Percentiles rank a stretch among this genome's conserved stretches.
phyloP scores from a whole-genome alignment of 2,797 vertebrate genomes.

The Atherinosoma microstoma region DNA sequence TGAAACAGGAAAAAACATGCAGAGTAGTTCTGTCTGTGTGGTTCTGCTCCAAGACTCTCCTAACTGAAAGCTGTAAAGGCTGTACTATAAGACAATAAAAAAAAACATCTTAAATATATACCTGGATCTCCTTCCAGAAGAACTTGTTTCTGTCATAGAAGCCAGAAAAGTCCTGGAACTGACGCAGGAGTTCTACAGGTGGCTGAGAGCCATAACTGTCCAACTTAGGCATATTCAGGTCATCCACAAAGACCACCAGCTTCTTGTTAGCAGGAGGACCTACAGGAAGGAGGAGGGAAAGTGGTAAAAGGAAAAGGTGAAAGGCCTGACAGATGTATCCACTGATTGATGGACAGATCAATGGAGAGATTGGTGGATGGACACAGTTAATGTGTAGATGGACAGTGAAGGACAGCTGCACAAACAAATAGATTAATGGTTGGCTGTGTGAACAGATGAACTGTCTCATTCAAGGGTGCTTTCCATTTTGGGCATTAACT shows the following conservation, averaged over 20 bases:
- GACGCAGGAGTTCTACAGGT: constrained; percentile 87
- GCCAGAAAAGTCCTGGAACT: constrained; percentile 90
- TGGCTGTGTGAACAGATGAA: not conserved
- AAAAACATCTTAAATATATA: constrained; percentile 41
- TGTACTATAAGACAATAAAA: not conserved
- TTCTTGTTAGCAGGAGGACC: constrained; percentile 86
- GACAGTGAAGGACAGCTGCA: not conserved
- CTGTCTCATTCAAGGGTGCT: not conserved
- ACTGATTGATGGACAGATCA: not conserved
- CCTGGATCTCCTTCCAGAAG: constrained; percentile 90
- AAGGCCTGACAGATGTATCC: not conserved
- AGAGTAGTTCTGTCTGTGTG: not conserved
- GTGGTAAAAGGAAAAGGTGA: not conserved
- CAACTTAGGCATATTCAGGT: constrained; percentile 90
- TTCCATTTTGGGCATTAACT: not conserved
- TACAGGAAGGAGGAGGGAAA: constrained; percentile 37
- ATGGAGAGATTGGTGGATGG: not conserved
- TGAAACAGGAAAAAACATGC: not conserved
- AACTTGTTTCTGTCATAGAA: constrained; percentile 89
- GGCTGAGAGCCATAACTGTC: constrained; percentile 89
- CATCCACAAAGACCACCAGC: constrained; percentile 89
- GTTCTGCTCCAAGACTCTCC: not conserved
- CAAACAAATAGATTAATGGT: not conserved
- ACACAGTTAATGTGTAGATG: not conserved
- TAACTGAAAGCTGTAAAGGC: not conserved